These are phyloP conservation scores for Busseola fusca DNA, from an alignment of 2,888 invertebrate genomes.

Conservation along the genomic window DNA sequence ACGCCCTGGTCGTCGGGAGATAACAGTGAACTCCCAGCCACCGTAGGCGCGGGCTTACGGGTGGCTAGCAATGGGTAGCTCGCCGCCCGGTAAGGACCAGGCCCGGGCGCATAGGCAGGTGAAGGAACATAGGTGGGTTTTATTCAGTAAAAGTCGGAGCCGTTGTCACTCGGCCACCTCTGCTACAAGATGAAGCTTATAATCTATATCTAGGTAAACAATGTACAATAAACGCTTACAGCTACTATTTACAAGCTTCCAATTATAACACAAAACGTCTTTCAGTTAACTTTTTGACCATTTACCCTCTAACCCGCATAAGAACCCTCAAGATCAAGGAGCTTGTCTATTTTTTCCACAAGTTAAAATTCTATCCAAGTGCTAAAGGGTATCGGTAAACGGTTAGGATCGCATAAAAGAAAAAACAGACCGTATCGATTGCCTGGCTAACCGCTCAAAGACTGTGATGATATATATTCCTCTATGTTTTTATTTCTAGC, in stretches of 20 bases:
- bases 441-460: constrained; percentile 1
- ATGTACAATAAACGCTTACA: background rate
- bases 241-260: background rate
- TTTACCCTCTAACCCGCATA: background rate
- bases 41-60: too few species aligned
- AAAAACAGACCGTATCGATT: constrained; percentile 4
- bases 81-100: too few species aligned
- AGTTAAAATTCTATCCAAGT: constrained; percentile 15
- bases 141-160: too few species aligned
- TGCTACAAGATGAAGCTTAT: too few species aligned
- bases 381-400: constrained; percentile 18
- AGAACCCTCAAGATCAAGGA: background rate
- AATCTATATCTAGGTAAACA: background rate
- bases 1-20: too few species aligned
- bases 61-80: too few species aligned
- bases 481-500: constrained; percentile 3
- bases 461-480: constrained; percentile 16
- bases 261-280: background rate
- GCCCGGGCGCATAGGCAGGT: too few species aligned
- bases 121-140: too few species aligned
- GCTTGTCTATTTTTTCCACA: background rate
- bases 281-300: background rate
- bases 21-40: too few species aligned
- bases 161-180: too few species aligned
- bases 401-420: constrained; percentile 6